Base-by-base conservation (phyloP, 2,797 vertebrate genomes). In the Sphenodon punctatus region DNA sequence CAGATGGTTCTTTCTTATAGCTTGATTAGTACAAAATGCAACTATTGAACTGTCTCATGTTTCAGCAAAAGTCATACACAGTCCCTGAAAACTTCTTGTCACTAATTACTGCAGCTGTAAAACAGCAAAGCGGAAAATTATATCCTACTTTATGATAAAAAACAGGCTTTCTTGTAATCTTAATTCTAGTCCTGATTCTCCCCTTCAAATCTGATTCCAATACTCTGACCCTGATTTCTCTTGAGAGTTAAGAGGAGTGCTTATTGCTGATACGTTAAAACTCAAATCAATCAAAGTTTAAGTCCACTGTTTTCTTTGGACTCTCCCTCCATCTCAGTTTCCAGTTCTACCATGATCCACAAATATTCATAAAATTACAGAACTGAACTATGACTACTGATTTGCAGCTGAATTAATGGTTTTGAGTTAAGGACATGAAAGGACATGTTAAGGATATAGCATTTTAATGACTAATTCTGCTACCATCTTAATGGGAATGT, bases 201-300 rank as follows among this genome's bases (percentile, higher is more conserved):
- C 78, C 75, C 78, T 86, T 91, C 90, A 92, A 45, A n/a, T 74
- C 89, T 91, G 84, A 93, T 93, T 93, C 84, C 87, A 88, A 86
- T 88, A 88, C 27, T 83, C 64, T 66, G 55, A 88, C 74, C 85
- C 87, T 80, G 87, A 92, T 88, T 94, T 94, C 92, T 92, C 88
- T 86, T 89, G 5, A 78, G 63, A 88, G 73, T 81, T 86, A 89
- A 89, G 93, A 88, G 58, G 64, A 53, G 67, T 25, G 42, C 92
- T 90, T 92, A 91, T 7, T 16, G 85, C 72, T 80, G 55, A 74
- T n/a, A 23, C 55, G 89, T 86, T 88, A 88, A 75, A 92, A 92
- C 77, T 34, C 6, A 14, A 49, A 81, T 86, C 67, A 64, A 73
- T 80, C 25, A 71, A 32, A 4, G 61, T 53, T 55, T 30, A 8